Evolutionary conservation across 2,113 vertebrate species (phyloP), one percentile per base, ranked within the genome.

Genomic region (Rattus rattus): DNA sequence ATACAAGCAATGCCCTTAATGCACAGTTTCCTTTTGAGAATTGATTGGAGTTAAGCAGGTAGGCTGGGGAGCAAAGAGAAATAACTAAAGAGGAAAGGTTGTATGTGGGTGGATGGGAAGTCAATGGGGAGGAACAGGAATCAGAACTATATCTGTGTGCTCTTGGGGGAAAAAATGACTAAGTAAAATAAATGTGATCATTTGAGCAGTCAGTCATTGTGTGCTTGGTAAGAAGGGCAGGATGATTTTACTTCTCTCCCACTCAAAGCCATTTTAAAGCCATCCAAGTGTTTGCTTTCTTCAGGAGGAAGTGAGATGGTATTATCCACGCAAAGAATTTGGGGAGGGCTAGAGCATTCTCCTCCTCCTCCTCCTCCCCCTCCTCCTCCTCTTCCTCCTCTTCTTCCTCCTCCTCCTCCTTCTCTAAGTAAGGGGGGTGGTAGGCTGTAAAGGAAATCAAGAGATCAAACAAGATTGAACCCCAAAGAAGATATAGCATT

Each of bases 111-210:
- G 69, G 92, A 39, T 56, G 85, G 47, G 67, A 86, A 86, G 80
- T 92, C 94, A 93, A 69, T 59, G 6, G 30, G 24, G 39, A 83
- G 72, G 89, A 94, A 94, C 56, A 54, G 56, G 91, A 97, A 90
- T 96, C 75, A 90, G 69, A 93, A 94, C 85, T 96, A 92, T 76
- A 95, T 92, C 94, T 88, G 30, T 80, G 87, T 52, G 26, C 52
- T 11, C 59, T 96, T 87, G 43, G 43, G 81, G 92, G 28, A 92
- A 92, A 92, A 95, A 96, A 96, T 93, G 92, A 96, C 79, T 81
- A 85, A 97, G 91, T 87, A 92, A 95, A 96, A 94, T 94, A 94
- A 96, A 81, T 69, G 59, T 70, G 88, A 96, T 95, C 88, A 73
- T 97, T 67, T 77, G 91, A 97, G 93, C n/a, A 92, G 85, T 72